A percentile compares a stretch with the other conserved stretches of the same genome.
Conservation (phyloP, 2,113 vertebrate species). For the Connochaetes taurinus region DNA sequence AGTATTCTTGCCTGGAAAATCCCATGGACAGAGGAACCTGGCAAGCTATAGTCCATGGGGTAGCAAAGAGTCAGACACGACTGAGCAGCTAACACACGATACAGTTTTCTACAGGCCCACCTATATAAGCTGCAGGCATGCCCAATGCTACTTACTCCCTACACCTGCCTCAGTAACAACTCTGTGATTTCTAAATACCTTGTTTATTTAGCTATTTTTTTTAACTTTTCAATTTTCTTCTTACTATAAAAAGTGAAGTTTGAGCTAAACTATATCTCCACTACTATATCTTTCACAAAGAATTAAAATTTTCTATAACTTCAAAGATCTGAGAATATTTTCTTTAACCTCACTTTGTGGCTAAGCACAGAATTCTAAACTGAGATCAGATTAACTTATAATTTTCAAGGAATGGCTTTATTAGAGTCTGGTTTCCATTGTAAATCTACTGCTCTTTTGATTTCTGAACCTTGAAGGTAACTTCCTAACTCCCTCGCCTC, state of each 20-base stretch:
- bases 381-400: slow-evolving; percentile 8
- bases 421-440: not conserved
- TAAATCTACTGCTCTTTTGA: not conserved
- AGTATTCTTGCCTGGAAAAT: not conserved
- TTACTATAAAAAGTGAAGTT: not conserved
- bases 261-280: not conserved
- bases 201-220: not conserved
- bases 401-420: slow-evolving; percentile 7
- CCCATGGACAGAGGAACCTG: not conserved
- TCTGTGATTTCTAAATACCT: slow-evolving; percentile 4
- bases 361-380: not conserved
- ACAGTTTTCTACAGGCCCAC: not conserved
- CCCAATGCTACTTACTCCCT: not conserved
- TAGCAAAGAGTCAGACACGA: not conserved
- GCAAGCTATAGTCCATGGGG: not conserved
- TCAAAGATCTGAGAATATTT: slow-evolving; percentile 10
- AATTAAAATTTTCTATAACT: not conserved
- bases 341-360: not conserved
- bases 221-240: not conserved
- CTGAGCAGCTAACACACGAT: not conserved
- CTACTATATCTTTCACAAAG: not conserved
- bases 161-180: not conserved
- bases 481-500: not conserved
- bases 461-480: not conserved
- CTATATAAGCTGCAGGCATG: not conserved